These are phyloP conservation scores for Lingula anatina DNA, from an alignment of 2,888 invertebrate genomes.

Conservation along the genomic window DNA sequence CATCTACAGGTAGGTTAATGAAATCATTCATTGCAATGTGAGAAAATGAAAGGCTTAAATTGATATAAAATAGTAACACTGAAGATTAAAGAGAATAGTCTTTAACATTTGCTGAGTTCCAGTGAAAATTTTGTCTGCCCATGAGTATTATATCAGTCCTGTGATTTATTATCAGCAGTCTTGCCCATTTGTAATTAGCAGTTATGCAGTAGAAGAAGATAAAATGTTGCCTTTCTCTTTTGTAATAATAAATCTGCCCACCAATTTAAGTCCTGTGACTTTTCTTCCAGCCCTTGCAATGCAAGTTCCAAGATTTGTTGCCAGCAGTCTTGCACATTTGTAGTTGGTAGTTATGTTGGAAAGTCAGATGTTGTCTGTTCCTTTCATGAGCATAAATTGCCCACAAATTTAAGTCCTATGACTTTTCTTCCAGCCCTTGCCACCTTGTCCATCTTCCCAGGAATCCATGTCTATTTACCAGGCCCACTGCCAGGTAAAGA, in stretches of 20 bases:
- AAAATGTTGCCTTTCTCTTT: background rate
- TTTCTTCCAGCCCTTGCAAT: no score
- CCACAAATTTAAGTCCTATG: slow-evolving; percentile 1
- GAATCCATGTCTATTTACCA: slow-evolving; percentile 81
- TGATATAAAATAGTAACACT: no score
- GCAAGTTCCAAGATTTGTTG: slow-evolving; percentile 6
- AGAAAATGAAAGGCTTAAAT: no score
- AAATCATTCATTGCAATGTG: no score
- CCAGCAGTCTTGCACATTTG: slow-evolving; percentile 29
- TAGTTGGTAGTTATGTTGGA: no score
- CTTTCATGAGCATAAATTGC: background rate
- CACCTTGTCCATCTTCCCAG: slow-evolving; percentile 70
- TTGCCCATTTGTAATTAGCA: slow-evolving; percentile 32
- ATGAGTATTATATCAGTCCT: no score
- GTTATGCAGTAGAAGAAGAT: no score
- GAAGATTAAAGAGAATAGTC: no score
- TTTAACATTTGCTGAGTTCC: no score
- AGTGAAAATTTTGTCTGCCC: no score
- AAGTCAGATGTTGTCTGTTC: background rate
- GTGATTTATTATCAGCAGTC: slow-evolving; percentile 18
- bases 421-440: slow-evolving; percentile 60
- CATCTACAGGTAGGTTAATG: no score
- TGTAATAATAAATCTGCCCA: background rate
- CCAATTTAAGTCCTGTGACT: slow-evolving; percentile 1
- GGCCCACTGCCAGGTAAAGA: slow-evolving; percentile 61